Conservation (phyloP, 2,113 vertebrate species). For the Climacteris rufus region DNA sequence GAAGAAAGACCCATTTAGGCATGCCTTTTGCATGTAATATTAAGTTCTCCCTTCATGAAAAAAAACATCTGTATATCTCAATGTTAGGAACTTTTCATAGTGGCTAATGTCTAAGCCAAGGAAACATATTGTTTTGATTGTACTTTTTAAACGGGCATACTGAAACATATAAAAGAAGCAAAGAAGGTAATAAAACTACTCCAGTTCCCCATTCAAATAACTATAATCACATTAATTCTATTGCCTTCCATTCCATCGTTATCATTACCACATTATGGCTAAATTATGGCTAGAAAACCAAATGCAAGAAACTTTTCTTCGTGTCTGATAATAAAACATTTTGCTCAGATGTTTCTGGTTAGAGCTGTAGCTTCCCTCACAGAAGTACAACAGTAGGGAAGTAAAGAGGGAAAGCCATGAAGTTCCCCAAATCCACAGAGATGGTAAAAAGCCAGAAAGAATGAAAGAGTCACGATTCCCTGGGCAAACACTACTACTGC, state of each 20-base stretch:
- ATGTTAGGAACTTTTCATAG: not conserved
- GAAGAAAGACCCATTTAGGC: not conserved
- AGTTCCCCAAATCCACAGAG: constrained; percentile 28
- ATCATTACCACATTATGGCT: constrained; percentile 30
- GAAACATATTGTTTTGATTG: constrained; percentile 12
- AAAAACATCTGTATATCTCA: not conserved
- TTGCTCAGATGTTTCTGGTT: constrained; percentile 23
- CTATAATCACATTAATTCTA: constrained; percentile 55
- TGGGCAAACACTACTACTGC: not conserved
- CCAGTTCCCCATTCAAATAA: not conserved
- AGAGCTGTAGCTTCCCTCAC: constrained; percentile 26
- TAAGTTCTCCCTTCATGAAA: not conserved
- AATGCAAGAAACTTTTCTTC: constrained; percentile 54
- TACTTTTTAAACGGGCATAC: constrained; percentile 14
- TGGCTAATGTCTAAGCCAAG: not conserved
- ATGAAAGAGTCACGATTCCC: not conserved
- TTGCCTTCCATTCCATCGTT: constrained; percentile 56
- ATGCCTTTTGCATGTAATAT: not conserved
- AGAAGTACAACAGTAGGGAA: not conserved
- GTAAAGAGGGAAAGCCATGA: constrained; percentile 15
- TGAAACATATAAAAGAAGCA: constrained; percentile 13
- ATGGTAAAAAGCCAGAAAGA: constrained; percentile 1
- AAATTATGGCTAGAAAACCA: constrained; percentile 40
- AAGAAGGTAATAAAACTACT: constrained; percentile 24
- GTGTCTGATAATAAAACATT: constrained; percentile 28